phyloP scores from a whole-genome alignment of 2,797 vertebrate species.

The Falco columbarius region DNA sequence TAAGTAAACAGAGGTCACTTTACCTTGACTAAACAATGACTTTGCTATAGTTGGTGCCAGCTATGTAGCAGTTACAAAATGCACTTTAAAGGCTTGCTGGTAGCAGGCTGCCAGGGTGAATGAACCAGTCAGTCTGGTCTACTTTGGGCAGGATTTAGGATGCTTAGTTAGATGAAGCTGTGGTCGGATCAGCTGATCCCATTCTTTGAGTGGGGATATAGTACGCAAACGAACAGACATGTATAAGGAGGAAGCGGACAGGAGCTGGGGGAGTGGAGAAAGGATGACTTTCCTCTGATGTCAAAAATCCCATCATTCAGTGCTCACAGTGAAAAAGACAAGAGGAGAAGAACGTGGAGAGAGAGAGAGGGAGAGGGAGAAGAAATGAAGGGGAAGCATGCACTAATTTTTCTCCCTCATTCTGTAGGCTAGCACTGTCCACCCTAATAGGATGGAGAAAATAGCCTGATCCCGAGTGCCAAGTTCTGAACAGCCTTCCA shows the following conservation, averaged over 20 bases:
- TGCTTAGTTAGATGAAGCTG: slow-evolving; percentile 9
- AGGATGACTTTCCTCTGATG: slow-evolving; percentile 55
- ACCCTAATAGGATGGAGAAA: slow-evolving; percentile 24
- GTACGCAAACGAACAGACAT: not conserved
- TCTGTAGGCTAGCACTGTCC: not conserved
- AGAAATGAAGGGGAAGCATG: slow-evolving; percentile 1
- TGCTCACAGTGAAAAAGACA: slow-evolving; percentile 47
- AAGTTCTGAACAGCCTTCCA: slow-evolving; percentile 40
- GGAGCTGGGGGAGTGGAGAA: slow-evolving; percentile 53
- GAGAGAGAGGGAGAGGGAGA: not conserved
- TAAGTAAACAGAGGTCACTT: slow-evolving; percentile 47
- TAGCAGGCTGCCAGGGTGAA: slow-evolving; percentile 16
- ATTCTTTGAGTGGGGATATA: not conserved
- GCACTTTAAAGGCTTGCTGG: not conserved
- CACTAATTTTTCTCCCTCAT: not conserved
- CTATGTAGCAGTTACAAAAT: not conserved
- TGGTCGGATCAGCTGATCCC: not conserved
- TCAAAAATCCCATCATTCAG: slow-evolving; percentile 72
- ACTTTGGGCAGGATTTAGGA: slow-evolving; percentile 34
- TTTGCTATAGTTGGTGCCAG: slow-evolving; percentile 52
- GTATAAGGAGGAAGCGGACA: slow-evolving; percentile 41
- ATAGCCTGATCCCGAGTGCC: slow-evolving; percentile 9
- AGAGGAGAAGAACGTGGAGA: slow-evolving; percentile 68
- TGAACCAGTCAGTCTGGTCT: not conserved
- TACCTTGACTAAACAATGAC: slow-evolving; percentile 58